Percentiles rank a stretch among this genome's conserved stretches.
Evolutionary conservation across 2,113 vertebrate species (phyloP).

Genomic region (Salvelinus alpinus): DNA sequence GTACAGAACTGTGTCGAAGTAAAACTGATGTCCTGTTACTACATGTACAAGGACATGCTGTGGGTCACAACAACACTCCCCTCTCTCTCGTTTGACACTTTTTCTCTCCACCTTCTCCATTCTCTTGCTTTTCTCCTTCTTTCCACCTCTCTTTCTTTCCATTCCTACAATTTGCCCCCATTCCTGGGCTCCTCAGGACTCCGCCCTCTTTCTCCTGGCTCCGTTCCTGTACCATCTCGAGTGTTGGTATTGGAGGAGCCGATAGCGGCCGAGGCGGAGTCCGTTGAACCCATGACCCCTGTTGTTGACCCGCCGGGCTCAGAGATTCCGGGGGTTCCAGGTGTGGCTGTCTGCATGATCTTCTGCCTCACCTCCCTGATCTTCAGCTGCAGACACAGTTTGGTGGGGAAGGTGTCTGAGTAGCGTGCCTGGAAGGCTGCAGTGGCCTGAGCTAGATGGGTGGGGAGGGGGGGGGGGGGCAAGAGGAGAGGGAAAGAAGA

Average conservation of each 20-base stretch:
- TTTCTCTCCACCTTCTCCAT: neutral
- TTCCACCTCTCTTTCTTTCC: slow-evolving; percentile 34
- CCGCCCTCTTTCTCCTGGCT: slow-evolving; percentile 58
- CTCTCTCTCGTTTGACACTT: slow-evolving; percentile 32
- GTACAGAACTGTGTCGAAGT: slow-evolving; percentile 13
- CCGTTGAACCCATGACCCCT: slow-evolving; percentile 2
- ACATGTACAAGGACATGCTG: slow-evolving; percentile 40
- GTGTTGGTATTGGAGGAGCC: slow-evolving; percentile 52
- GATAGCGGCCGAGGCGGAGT: slow-evolving; percentile 25
- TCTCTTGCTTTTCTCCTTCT: slow-evolving; percentile 28
- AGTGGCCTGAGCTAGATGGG: slow-evolving; percentile 83
- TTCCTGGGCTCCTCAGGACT: slow-evolving; percentile 10
- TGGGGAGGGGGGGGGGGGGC: neutral
- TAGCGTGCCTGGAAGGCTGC: slow-evolving; percentile 89
- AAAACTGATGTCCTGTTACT: slow-evolving; percentile 30
- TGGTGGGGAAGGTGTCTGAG: slow-evolving; percentile 89
- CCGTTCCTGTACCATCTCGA: slow-evolving; percentile 48
- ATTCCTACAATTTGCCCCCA: slow-evolving; percentile 29
- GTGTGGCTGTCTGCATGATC: slow-evolving; percentile 91
- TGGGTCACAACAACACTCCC: slow-evolving; percentile 22
- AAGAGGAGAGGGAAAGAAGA: neutral
- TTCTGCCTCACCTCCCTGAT: slow-evolving; percentile 94
- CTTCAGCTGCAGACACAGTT: slow-evolving; percentile 91
- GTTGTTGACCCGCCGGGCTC: slow-evolving; percentile 57
- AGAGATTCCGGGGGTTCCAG: slow-evolving; percentile 60